Conservation (phyloP, 2,113 vertebrate species). For the Corythornis cristatus region DNA sequence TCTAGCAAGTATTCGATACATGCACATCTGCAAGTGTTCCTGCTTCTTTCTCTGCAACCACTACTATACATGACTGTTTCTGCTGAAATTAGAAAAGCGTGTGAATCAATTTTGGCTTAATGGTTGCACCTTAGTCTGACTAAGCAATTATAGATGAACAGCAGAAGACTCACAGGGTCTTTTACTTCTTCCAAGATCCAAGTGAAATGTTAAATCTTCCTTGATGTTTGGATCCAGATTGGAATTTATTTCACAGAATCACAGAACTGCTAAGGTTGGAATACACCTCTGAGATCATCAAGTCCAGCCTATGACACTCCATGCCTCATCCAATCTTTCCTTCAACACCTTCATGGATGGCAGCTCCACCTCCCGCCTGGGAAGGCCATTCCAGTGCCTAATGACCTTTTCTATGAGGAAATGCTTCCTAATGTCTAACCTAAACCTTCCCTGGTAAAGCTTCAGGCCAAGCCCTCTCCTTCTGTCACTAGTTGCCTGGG, state of each 20-base stretch:
- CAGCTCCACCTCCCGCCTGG: no score
- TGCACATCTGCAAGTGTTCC: neutral
- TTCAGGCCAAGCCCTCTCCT: no score
- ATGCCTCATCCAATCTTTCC: no score
- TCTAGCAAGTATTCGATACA: neutral
- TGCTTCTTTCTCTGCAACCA: neutral
- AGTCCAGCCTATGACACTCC: no score
- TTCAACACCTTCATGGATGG: no score
- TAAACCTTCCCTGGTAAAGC: no score
- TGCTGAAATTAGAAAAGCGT: slow-evolving; percentile 7
- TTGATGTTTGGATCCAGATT: neutral
- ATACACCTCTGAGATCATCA: no score
- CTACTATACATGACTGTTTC: neutral
- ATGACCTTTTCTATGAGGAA: no score
- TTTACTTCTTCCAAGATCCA: neutral
- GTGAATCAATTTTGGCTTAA: neutral
- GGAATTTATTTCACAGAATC: neutral
- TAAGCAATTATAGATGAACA: slow-evolving; percentile 1
- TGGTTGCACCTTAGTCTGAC: neutral
- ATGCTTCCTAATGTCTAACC: no score
- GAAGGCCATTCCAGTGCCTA: no score
- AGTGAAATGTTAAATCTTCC: neutral
- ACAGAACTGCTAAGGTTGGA: no score
- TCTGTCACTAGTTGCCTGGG: no score
- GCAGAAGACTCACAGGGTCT: neutral